phyloP scores from a whole-genome alignment of 2,113 vertebrate species.

The Potamarius usumacintae region DNA sequence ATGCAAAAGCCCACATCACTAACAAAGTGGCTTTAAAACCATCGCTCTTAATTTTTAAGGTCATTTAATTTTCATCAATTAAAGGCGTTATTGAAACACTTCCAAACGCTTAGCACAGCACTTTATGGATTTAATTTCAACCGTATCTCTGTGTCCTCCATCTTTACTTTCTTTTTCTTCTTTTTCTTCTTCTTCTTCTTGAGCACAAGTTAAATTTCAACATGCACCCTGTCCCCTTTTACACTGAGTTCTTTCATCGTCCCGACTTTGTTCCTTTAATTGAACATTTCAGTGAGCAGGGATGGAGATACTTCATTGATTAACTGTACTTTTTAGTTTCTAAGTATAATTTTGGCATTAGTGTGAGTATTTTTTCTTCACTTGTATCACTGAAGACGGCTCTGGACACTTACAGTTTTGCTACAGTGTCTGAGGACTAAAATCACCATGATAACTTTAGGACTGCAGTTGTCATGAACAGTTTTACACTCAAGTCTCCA shows the following conservation, averaged over 20 bases:
- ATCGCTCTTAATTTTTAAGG: constrained; percentile 23
- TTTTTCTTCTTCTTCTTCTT: not conserved
- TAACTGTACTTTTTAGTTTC: not conserved
- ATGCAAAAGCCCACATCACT: constrained; percentile 36
- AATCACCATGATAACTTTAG: too few relatives aligned
- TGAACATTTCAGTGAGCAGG: not conserved
- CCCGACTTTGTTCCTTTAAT: not conserved
- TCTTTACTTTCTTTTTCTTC: not conserved
- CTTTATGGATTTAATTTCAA: not conserved
- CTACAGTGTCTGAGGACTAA: too few relatives aligned
- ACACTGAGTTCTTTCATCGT: not conserved
- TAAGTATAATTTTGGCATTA: not conserved
- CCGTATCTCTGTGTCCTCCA: not conserved
- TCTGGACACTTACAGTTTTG: too few relatives aligned
- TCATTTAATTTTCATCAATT: constrained; percentile 9
- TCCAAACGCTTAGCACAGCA: constrained; percentile 30
- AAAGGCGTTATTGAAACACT: constrained; percentile 12
- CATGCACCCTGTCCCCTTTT: not conserved
- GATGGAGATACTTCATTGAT: not conserved
- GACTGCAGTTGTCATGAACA: too few relatives aligned
- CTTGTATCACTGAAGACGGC: too few relatives aligned
- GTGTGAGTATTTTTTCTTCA: not conserved
- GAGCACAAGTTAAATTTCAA: not conserved
- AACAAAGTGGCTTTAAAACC: constrained; percentile 43
- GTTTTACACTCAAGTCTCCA: too few relatives aligned